These are phyloP conservation scores for Exaiptasia diaphana DNA, from an alignment of 64 coral and sea anemone genomes.

Conservation along the genomic window DNA sequence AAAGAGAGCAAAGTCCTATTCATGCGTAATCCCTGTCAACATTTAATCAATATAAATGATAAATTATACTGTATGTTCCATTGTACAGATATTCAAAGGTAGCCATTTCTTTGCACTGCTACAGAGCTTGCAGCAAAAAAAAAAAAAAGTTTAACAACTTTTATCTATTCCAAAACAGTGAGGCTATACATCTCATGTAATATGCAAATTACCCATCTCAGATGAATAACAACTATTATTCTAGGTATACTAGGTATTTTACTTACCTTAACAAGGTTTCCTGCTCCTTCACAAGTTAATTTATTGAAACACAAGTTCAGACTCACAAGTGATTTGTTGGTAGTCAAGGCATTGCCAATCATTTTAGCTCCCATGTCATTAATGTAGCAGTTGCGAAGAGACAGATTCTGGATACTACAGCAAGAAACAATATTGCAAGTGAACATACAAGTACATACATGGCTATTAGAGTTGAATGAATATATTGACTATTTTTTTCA, in stretches of 20 bases:
- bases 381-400: conserved; percentile 83
- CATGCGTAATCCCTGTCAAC: conserved; percentile 91
- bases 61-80: too few relatives aligned
- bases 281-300: conserved; percentile 85
- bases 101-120: too few relatives aligned
- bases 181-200: too few relatives aligned
- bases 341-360: conserved; percentile 78
- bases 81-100: too few relatives aligned
- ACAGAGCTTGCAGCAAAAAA: too few relatives aligned
- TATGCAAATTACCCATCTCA: too few relatives aligned
- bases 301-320: conserved; percentile 97
- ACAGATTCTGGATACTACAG: conserved; percentile 86
- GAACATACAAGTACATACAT: background rate
- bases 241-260: too few relatives aligned
- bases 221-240: too few relatives aligned
- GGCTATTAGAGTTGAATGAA: background rate
- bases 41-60: too few relatives aligned
- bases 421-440: background rate
- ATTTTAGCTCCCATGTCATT: conserved; percentile 89
- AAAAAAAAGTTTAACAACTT: too few relatives aligned
- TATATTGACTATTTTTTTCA: background rate
- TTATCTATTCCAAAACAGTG: too few relatives aligned
- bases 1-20: conserved; percentile 88
- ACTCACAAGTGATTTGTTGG: conserved; percentile 77
- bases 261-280: conserved; percentile 72